Evolutionary conservation across 2,888 invertebrate species (phyloP), one percentile per base, ranked within the genome.

Genomic region (Drosophila basisetae): DNA sequence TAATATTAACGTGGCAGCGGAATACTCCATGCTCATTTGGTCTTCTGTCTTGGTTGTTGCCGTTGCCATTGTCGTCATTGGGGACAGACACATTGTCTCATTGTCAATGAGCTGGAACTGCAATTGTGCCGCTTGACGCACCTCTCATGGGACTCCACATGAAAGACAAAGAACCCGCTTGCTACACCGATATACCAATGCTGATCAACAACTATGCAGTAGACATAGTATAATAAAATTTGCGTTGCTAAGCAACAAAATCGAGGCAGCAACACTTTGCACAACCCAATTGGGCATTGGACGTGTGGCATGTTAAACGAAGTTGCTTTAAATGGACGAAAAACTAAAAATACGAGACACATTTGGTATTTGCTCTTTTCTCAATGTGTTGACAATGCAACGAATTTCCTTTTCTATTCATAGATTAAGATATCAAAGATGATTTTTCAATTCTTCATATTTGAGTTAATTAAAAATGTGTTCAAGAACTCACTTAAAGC

Each of bases 91-190:
- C 66, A 67, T 56, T 73, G 78, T 73, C 37, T 61, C 79, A 77
- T 76, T 76, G 76, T 80, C 81, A 64, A 60, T 39, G 63, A 30
- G 41, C 37, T 31, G 56, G 35, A 28, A 65, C 31, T 66, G 69
- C 73, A 68, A 73, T 73, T 73, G 67, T 73, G 54, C 39, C 52
- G 58, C 58, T 53, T 65, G 73, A 71, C 50, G 77, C 52, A 54
- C 59, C 63, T 68, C 89, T 68, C 89, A 62, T 13, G 83, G 71
- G 89, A 83, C 55, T 54, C 59, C 83, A 85, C 86, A 89, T 84
- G 83, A 78, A 88, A 85, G 86, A 78, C 78, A 83, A 86, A 80
- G 78, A 64, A 71, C 68, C 72, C 82, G 72, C 86, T 67, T 63
- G 67, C 65, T n/a, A 59, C 68, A 68, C 68, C 61, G 49, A 25